These are phyloP conservation scores for Ichneumoninae sp. DNA, from an alignment of 2,888 invertebrate genomes.

Conservation along the genomic window DNA sequence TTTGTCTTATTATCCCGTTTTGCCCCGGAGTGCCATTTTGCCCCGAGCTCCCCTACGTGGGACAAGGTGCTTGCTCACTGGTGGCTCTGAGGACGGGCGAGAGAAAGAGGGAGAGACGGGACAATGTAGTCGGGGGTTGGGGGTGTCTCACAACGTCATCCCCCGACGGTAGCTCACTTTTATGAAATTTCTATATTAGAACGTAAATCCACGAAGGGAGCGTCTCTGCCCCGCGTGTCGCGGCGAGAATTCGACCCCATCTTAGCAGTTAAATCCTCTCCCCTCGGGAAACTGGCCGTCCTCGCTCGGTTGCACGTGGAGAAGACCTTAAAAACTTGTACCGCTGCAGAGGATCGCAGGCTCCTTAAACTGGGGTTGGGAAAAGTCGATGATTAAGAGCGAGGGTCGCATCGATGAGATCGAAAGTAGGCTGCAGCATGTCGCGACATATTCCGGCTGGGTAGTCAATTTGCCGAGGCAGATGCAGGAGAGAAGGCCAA, in stretches of 20 bases:
- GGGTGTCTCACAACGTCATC: conserved; percentile 41
- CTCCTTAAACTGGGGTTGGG: conserved; percentile 13
- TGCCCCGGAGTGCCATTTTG: too few relatives aligned
- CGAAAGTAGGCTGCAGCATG: not conserved
- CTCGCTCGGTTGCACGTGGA: conserved; percentile 10
- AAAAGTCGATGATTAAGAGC: not conserved
- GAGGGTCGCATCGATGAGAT: not conserved
- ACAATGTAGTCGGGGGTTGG: conserved; percentile 40
- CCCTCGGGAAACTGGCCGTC: not conserved
- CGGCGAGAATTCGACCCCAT: conserved; percentile 59
- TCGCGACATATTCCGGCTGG: not conserved
- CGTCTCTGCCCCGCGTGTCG: conserved; percentile 44
- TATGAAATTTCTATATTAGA: conserved; percentile 74
- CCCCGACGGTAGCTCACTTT: conserved; percentile 61
- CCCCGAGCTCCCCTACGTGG: not conserved
- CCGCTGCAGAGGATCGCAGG: not conserved
- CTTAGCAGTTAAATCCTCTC: conserved; percentile 43
- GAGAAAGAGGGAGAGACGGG: conserved; percentile 39
- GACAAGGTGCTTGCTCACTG: conserved; percentile 39
- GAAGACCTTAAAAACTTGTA: conserved; percentile 31
- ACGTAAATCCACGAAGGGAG: conserved; percentile 65
- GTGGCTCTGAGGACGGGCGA: conserved; percentile 30
- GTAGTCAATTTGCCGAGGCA: not conserved
- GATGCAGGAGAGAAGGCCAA: not conserved
- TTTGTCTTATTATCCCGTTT: too few relatives aligned